These are phyloP conservation scores for Drosophila anceps DNA, from an alignment of 2,888 invertebrate species.

Conservation along the genomic window DNA sequence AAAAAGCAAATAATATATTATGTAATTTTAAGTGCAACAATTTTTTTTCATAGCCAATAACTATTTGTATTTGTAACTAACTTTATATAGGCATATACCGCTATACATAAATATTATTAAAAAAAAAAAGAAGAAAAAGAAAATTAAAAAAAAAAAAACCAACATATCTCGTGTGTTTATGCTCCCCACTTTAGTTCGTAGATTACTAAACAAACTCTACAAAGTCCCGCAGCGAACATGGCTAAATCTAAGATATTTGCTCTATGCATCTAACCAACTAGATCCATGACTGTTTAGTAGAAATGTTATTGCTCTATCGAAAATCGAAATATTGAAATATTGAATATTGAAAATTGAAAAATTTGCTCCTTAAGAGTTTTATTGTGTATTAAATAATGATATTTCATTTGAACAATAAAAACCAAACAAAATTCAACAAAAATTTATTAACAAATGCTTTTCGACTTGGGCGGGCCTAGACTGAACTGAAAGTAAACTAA, in stretches of 20 bases:
- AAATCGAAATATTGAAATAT: conserved; percentile 27
- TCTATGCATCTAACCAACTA: background rate
- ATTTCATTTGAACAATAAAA: conserved; percentile 57
- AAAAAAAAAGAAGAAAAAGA: conserved; percentile 6
- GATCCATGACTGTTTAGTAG: conserved; percentile 40
- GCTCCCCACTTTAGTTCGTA: conserved; percentile 4
- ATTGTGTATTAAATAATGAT: conserved; percentile 63
- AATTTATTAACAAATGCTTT: conserved; percentile 1
- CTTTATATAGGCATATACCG: conserved; percentile 41
- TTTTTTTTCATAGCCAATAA: conserved; percentile 74
- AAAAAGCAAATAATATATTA: conserved; percentile 54
- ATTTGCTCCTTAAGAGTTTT: conserved; percentile 66
- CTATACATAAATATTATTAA: conserved; percentile 21
- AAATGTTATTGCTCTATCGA: conserved; percentile 72
- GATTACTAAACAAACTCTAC: conserved; percentile 27
- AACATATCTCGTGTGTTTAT: conserved; percentile 52
- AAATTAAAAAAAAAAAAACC: conserved; percentile 7
- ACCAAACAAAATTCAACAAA: conserved; percentile 18
- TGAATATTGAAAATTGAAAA: conserved; percentile 27
- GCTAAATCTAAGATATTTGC: conserved; percentile 9
- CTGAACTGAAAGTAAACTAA: background rate
- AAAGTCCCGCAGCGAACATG: conserved; percentile 3
- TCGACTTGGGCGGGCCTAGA: background rate
- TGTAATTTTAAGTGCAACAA: conserved; percentile 63
- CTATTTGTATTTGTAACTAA: conserved; percentile 63